Evolutionary conservation across 2,113 vertebrate genomes (phyloP), one percentile per base, ranked within the genome.

Genomic region (Irena cyanogastra): DNA sequence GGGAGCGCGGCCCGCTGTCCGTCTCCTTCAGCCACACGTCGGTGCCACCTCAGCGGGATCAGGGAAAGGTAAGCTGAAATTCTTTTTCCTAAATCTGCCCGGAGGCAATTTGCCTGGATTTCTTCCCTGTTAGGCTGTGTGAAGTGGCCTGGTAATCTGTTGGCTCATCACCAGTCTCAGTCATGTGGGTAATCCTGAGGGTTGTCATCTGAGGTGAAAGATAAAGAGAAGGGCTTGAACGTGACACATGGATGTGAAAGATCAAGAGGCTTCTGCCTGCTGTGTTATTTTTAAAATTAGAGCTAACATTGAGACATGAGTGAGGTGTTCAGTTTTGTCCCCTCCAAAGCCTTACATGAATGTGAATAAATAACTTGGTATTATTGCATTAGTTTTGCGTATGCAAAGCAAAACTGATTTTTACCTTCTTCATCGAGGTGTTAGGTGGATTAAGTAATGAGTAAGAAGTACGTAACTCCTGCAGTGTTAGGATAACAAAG

Each of bases 1-100:
- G 1, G 1, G 79, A 42, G 17, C 5, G 8, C 16, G 6, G 81
- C 13, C 49, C 8, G 23, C 33, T 35, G 27, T 6, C 66, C 22
- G 1, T 13, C 44, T 42, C 39, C 71, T 42, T 53, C 56, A 39
- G 39, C 57, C 37, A 7, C 18, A 2, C 10, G 0, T 9, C 0
- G 1, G 31, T 80, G 85, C 60, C 24, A 5, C 64, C 45, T 88
- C 52, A 19, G 76, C 0, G 1, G n/a, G 22, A 44, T 54, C 64
- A 33, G n/a, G 59, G 75, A 52, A 54, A 94, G 87, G 96, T 89
- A 89, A 87, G 11, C n/a, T 71, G 41, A 63, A 92, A 44, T 68
- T 78, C n/a, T 41, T 37, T 31, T 54, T 30, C 35, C 49, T 59
- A 44, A 49, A 28, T 61, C 28, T 82, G 57, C 45, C 47, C 42